Evolutionary conservation across 1,140 invertebrate species (phyloP).

Genomic region (Gryllus bimaculatus): DNA sequence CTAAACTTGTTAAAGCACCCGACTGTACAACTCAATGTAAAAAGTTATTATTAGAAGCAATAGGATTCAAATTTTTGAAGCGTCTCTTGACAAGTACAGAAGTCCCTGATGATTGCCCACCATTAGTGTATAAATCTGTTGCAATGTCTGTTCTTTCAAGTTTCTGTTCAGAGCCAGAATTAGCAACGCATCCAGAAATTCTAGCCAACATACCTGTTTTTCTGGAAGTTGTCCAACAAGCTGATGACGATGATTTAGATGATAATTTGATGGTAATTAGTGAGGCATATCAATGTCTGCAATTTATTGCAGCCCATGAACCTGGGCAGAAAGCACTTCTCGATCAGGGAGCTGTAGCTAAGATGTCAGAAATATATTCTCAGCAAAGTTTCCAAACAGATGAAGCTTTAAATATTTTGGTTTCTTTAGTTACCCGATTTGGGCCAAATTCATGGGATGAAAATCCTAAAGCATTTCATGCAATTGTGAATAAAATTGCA

Average conservation of each 20-base stretch:
- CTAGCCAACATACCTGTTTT: constrained; percentile 68
- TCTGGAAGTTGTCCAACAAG: constrained; percentile 67
- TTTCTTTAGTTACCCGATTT: constrained; percentile 56
- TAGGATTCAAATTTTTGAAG: constrained; percentile 74
- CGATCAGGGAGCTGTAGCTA: constrained; percentile 62
- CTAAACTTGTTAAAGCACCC: constrained; percentile 71
- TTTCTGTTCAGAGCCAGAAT: constrained; percentile 67
- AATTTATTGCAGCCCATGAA: constrained; percentile 60
- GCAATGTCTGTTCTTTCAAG: constrained; percentile 73
- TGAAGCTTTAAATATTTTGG: constrained; percentile 69
- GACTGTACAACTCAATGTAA: constrained; percentile 61
- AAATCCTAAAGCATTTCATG: constrained; percentile 61
- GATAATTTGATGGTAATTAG: constrained; percentile 79
- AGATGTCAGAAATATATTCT: constrained; percentile 74
- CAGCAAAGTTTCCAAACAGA: constrained; percentile 79
- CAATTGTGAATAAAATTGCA: constrained; percentile 72
- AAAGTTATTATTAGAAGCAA: constrained; percentile 75
- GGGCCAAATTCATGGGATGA: constrained; percentile 62
- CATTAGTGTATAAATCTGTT: constrained; percentile 79
- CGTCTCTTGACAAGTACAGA: constrained; percentile 63
- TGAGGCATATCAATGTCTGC: constrained; percentile 75
- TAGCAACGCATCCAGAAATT: constrained; percentile 72
- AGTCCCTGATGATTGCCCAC: constrained; percentile 71
- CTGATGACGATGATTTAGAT: constrained; percentile 65
- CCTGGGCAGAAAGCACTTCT: constrained; percentile 65